Percentiles rank a stretch among this genome's conserved stretches.
These are phyloP conservation scores for Agrilus planipennis DNA, from an alignment of 1,140 invertebrate genomes.

Conservation along the genomic window DNA sequence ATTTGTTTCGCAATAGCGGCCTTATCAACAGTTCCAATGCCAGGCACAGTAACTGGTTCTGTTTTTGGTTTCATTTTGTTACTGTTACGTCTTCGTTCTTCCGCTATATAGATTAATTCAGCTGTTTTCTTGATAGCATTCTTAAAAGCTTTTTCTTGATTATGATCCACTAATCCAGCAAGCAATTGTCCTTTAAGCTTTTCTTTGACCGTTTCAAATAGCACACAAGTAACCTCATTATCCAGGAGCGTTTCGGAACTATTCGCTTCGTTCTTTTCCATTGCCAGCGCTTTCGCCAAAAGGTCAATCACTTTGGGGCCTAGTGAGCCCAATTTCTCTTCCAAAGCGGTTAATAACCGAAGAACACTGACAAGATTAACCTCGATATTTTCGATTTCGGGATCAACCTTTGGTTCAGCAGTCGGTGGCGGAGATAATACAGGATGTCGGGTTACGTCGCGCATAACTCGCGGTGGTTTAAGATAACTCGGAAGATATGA, in stretches of 20 bases:
- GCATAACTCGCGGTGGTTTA: conserved; percentile 16
- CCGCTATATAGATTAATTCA: conserved; percentile 49
- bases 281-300: conserved; percentile 56
- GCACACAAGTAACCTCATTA: conserved; percentile 54
- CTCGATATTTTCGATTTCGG: conserved; percentile 31
- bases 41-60: conserved; percentile 47
- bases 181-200: conserved; percentile 70
- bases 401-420: conserved; percentile 10
- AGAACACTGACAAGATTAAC: conserved; percentile 56
- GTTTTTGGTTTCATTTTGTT: conserved; percentile 30
- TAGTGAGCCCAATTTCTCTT: conserved; percentile 65
- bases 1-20: conserved; percentile 64
- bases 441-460: conserved; percentile 20
- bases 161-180: conserved; percentile 56
- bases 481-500: conserved; percentile 13
- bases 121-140: conserved; percentile 54
- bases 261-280: conserved; percentile 63
- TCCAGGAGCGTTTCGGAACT: conserved; percentile 59
- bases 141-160: conserved; percentile 48
- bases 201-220: conserved; percentile 74
- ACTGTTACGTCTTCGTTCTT: conserved; percentile 38
- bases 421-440: conserved; percentile 19
- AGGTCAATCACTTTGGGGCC: conserved; percentile 64
- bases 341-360: conserved; percentile 61
- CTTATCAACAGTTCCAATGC: conserved; percentile 55